phyloP scores from a whole-genome alignment of 2,888 invertebrate species.

The Zaprionus bogoriensis region DNA sequence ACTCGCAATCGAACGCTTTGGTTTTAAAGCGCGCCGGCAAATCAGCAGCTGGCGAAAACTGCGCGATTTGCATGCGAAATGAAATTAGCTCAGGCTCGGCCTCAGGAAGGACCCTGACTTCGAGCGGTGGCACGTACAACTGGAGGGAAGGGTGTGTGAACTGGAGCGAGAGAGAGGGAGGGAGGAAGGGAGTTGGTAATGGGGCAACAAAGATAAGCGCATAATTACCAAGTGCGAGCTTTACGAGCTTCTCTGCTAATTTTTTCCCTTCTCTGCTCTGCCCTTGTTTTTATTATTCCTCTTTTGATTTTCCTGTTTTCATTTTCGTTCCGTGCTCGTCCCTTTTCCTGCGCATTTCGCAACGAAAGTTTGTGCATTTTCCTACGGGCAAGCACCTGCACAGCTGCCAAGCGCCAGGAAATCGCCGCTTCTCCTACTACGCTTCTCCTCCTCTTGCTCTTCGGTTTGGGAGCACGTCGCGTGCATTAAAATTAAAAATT shows the following conservation, averaged over 20 bases:
- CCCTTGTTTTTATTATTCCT: slow-evolving; percentile 6
- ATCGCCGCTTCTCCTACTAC: slow-evolving; percentile 1
- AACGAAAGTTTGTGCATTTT: slow-evolving; percentile 26
- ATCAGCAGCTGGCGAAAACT: slow-evolving; percentile 58
- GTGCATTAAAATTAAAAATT: slow-evolving; percentile 61
- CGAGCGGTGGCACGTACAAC: not conserved
- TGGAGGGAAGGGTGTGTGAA: not conserved
- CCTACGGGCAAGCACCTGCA: slow-evolving; percentile 33
- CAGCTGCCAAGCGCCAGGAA: slow-evolving; percentile 30
- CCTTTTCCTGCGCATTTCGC: slow-evolving; percentile 2
- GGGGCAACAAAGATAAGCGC: slow-evolving; percentile 63
- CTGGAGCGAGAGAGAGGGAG: no score
- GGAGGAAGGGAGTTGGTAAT: slow-evolving; percentile 17
- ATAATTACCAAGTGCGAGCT: slow-evolving; percentile 56
- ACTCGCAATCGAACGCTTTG: slow-evolving; percentile 57
- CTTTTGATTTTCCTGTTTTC: slow-evolving; percentile 14
- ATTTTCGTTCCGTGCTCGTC: slow-evolving; percentile 1
- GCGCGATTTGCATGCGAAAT: slow-evolving; percentile 68
- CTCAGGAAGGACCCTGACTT: slow-evolving; percentile 13
- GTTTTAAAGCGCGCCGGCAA: slow-evolving; percentile 35
- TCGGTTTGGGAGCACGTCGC: not conserved
- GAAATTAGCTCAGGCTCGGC: slow-evolving; percentile 47
- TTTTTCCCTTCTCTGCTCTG: slow-evolving; percentile 1
- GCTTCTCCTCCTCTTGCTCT: not conserved
- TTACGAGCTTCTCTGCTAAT: slow-evolving; percentile 15